Conservation (phyloP, 2,888 invertebrate species). For the Lucinisca nassula region DNA sequence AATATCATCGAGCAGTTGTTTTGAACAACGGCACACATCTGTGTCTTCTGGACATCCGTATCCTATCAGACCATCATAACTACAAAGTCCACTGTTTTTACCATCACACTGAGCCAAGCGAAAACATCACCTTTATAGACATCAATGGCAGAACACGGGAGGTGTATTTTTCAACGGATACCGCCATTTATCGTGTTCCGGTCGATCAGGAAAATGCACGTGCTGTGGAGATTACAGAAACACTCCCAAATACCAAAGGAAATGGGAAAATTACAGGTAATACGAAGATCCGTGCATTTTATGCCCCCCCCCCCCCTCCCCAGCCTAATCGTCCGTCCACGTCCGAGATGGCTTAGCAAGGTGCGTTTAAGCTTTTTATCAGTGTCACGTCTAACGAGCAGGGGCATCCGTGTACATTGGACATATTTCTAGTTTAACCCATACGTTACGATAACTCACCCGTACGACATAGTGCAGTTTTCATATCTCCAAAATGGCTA, state of each 20-base stretch:
- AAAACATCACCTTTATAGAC: constrained; percentile 53
- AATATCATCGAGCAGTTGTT: constrained; percentile 50
- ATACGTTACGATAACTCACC: too few relatives aligned
- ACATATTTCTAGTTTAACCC: too few relatives aligned
- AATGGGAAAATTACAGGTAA: neutral
- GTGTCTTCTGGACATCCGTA: constrained; percentile 53
- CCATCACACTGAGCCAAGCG: constrained; percentile 10
- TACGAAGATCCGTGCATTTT: too few relatives aligned
- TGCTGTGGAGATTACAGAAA: neutral
- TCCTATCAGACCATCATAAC: constrained; percentile 41
- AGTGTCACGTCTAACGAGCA: too few relatives aligned
- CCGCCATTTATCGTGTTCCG: constrained; percentile 36
- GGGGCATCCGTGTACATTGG: too few relatives aligned
- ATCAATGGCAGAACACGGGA: constrained; percentile 41
- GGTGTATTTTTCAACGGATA: constrained; percentile 46
- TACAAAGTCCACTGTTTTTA: constrained; percentile 48
- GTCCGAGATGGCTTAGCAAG: too few relatives aligned
- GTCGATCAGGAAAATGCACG: neutral
- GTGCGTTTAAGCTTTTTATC: too few relatives aligned
- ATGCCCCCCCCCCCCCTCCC: too few relatives aligned
- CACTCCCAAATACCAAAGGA: neutral
- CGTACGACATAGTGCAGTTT: too few relatives aligned
- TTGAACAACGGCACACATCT: constrained; percentile 25
- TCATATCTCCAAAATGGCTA: too few relatives aligned
- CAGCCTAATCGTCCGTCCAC: too few relatives aligned